These are phyloP conservation scores for Drosophila imparisetae DNA, from an alignment of 2,888 invertebrate genomes.

Conservation along the genomic window DNA sequence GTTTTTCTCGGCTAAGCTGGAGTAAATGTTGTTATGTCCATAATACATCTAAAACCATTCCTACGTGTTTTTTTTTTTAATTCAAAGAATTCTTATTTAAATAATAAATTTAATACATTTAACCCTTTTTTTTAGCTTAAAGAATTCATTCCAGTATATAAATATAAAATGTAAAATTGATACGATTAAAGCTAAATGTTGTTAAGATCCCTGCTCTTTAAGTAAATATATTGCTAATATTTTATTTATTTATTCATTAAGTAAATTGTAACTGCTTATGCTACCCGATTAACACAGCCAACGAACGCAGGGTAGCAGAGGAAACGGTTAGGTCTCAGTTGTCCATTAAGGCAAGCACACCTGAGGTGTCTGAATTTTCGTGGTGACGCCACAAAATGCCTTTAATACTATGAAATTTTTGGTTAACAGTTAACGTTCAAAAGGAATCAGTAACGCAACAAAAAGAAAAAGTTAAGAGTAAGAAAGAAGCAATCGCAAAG, in stretches of 20 bases:
- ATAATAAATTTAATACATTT: background rate
- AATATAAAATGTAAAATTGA: background rate
- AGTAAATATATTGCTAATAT: background rate
- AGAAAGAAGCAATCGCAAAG: slow-evolving; percentile 11
- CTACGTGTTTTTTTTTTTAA: background rate
- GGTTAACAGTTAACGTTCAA: slow-evolving; percentile 41
- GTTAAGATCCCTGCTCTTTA: no score
- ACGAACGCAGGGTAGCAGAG: background rate
- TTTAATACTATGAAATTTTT: slow-evolving; percentile 19
- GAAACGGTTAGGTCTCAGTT: slow-evolving; percentile 1
- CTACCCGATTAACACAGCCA: background rate
- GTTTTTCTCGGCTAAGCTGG: background rate
- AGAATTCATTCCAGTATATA: background rate
- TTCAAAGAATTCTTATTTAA: background rate
- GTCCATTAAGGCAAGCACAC: background rate
- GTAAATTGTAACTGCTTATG: background rate
- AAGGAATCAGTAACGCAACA: slow-evolving; percentile 57
- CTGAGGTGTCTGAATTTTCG: slow-evolving; percentile 9
- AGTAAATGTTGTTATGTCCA: background rate
- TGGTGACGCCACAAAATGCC: slow-evolving; percentile 12
- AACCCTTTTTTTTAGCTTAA: background rate
- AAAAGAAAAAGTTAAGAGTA: slow-evolving; percentile 23
- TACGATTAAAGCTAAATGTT: background rate
- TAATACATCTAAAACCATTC: background rate
- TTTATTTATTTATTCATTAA: background rate